Base-by-base conservation (phyloP, 2,797 vertebrate species). In the Enteromius thamalakanensis region DNA sequence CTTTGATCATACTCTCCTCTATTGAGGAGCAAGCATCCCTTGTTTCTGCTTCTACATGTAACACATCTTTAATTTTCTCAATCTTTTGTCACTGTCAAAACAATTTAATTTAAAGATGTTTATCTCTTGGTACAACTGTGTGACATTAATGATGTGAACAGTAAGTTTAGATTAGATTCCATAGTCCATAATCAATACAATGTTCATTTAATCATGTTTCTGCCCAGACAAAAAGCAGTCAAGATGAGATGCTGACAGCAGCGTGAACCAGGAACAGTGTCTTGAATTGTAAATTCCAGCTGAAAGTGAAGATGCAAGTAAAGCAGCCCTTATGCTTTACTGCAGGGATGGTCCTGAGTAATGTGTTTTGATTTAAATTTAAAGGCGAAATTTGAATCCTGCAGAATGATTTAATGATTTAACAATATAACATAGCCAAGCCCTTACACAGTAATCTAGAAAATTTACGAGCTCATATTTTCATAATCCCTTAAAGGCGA, bases 1-100 rank as follows among this genome's bases (percentile, higher is more conserved):
- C 58, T 67, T 80, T 69, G 65, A 76, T 19, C 15, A 75, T 62
- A 21, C 34, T 45, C 32, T 53, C 15, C 32, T 68, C 45, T 68
- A 17, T 82, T 23, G 62, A 32, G 37, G 6, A 34, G 6, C 5
- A 55, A 40, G 29, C 29, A 21, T 51, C 65, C 65, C 29, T 83
- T 71, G 64, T 49, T 78, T 83, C 67, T 45, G 45, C 37, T 45
- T 58, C 45, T 58, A 23, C 37, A 69, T 58, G 23, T 7, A 21
- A 67, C n/a, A 55, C 34, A 67, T 42, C n/a, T 40, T 62, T 65
- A 5, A 34, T 6, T 6, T 11, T 26, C 15, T 76, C 51, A 45
- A 68, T 23, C 14, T 74, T 51, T 64, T 29, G 64, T 65, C 76
- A 5, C 15, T 49, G 26, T 71, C 47, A 68, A 45, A 45, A 34